Percentiles rank a stretch among this genome's conserved stretches.
phyloP scores from a whole-genome alignment of 2,113 vertebrate species.

The Bothrops jararaca region DNA sequence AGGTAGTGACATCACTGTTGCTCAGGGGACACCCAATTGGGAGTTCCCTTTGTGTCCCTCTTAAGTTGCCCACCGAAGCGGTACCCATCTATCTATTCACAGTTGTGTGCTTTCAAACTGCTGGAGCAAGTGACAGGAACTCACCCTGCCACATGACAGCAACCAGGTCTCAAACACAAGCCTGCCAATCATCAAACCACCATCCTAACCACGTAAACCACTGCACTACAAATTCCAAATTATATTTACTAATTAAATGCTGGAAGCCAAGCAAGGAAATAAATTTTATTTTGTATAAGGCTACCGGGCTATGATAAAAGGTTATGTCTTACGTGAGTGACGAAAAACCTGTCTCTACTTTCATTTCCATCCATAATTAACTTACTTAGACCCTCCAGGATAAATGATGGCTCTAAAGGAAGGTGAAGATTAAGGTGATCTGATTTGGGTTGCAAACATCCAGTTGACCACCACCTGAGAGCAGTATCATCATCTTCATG shows the following conservation, averaged over 20 bases:
- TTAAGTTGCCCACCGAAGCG: neutral
- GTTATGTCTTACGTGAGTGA: neutral
- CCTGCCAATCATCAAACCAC: neutral
- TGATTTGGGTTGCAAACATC: neutral
- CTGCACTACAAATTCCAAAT: neutral
- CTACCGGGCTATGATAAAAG: neutral
- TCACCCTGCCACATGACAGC: neutral
- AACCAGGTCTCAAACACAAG: neutral
- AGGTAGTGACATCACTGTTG: neutral
- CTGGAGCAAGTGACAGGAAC: neutral
- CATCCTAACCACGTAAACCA: neutral
- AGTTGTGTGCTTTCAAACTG: neutral
- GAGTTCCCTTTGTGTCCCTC: too few species aligned
- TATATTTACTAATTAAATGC: neutral
- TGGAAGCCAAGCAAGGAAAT: neutral
- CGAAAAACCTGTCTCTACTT: neutral
- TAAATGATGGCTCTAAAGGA: neutral
- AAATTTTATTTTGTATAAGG: neutral
- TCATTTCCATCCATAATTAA: neutral
- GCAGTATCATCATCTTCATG: neutral
- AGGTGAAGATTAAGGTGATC: neutral
- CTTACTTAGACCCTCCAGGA: neutral
- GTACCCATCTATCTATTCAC: neutral
- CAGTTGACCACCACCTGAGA: neutral
- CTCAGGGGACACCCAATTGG: neutral